Conservation (phyloP, 92 coral and sea anemone genomes). For the Parazoanthus atlanticus region DNA sequence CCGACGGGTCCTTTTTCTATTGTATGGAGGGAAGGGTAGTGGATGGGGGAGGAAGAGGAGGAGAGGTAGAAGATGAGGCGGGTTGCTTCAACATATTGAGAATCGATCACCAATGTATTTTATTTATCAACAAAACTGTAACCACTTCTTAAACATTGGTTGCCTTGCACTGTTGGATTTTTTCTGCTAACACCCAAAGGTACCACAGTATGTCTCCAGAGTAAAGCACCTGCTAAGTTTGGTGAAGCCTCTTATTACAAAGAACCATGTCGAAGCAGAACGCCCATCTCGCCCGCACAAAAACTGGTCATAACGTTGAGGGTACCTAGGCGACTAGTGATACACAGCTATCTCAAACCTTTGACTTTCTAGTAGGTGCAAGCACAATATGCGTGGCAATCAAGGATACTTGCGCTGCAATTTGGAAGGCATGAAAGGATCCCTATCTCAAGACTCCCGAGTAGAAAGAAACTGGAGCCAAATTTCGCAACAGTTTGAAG, state of each 20-base stretch:
- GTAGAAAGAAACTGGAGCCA: conserved; percentile 14
- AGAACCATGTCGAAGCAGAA: conserved; percentile 1
- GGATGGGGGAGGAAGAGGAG: too few species aligned
- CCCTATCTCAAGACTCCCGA: conserved; percentile 22
- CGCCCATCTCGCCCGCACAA: background rate
- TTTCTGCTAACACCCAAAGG: background rate
- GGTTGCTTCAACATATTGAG: background rate
- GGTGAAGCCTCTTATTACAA: conserved; percentile 38
- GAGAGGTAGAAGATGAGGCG: too few species aligned
- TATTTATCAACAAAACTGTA: background rate
- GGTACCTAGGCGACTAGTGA: background rate
- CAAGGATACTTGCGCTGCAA: conserved; percentile 16
- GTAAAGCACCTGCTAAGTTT: conserved; percentile 32
- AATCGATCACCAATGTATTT: background rate
- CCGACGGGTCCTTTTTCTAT: too few species aligned
- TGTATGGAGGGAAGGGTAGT: too few species aligned
- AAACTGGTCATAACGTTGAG: background rate
- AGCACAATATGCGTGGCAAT: conserved; percentile 13
- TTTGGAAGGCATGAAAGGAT: conserved; percentile 21
- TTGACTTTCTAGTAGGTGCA: conserved; percentile 40
- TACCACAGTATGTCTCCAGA: background rate
- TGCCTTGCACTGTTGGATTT: background rate
- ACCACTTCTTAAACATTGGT: background rate
- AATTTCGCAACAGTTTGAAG: conserved; percentile 14
- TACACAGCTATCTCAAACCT: background rate